Evolutionary conservation across 2,888 invertebrate species (phyloP).

Genomic region (Dugesia japonica): DNA sequence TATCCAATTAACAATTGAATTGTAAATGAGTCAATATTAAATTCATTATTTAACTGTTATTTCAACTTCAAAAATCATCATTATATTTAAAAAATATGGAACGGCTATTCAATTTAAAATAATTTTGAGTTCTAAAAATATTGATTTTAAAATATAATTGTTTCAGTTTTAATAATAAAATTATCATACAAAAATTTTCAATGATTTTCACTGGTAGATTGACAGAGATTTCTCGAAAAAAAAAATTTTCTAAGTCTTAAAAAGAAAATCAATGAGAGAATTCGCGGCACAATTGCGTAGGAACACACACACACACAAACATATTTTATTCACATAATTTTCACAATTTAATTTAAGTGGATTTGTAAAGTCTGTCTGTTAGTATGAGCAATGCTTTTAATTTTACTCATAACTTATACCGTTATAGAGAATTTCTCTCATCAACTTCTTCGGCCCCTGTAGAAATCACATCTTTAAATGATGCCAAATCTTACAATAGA

Average conservation of each 20-base stretch:
- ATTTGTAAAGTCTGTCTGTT: neutral
- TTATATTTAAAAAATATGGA: neutral
- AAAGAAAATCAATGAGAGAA: constrained; percentile 9
- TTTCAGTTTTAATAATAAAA: too few species aligned
- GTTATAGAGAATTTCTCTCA: neutral
- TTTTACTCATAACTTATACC: neutral
- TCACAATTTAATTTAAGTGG: constrained; percentile 15
- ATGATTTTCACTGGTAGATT: too few species aligned
- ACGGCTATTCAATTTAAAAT: neutral
- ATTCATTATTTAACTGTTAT: too few species aligned
- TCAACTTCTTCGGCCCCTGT: neutral
- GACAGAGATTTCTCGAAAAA: neutral
- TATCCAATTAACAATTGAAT: too few species aligned
- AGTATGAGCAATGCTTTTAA: constrained; percentile 7
- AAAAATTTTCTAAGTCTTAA: neutral
- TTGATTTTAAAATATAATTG: too few species aligned
- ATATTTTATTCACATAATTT: neutral
- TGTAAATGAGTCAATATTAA: too few species aligned
- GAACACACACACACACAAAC: neutral
- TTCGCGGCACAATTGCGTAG: neutral
- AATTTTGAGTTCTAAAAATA: neutral
- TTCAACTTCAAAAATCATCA: neutral
- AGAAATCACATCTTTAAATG: neutral
- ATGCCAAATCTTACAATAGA: neutral
- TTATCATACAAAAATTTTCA: too few species aligned